These are phyloP conservation scores for Eustalomyia histrio DNA, from an alignment of 2,888 invertebrate genomes.

Conservation along the genomic window DNA sequence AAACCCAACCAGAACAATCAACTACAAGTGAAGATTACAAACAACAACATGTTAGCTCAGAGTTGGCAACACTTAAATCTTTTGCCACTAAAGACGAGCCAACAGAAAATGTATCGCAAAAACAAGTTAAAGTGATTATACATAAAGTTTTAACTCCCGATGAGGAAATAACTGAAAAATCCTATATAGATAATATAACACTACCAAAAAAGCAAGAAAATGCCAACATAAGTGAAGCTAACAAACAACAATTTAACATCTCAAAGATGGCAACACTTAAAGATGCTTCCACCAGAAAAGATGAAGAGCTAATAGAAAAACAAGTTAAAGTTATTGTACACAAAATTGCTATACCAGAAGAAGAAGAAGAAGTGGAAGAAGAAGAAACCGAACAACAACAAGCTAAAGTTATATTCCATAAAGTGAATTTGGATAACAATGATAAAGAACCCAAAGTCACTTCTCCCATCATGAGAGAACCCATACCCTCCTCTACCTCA, in stretches of 20 bases:
- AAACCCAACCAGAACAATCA: no score
- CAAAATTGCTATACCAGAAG: constrained; percentile 9
- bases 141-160: constrained; percentile 9
- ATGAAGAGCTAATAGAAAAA: constrained; percentile 1
- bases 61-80: not conserved
- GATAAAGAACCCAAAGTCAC: constrained; percentile 44
- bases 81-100: not conserved
- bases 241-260: not conserved
- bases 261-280: not conserved
- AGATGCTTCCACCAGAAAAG: not conserved
- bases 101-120: not conserved
- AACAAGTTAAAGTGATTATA: constrained; percentile 4
- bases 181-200: not conserved
- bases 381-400: constrained; percentile 42
- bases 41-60: not conserved
- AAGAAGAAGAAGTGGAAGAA: constrained; percentile 17
- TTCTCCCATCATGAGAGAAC: constrained; percentile 65
- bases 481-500: constrained; percentile 31
- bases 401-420: constrained; percentile 73
- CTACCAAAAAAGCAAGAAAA: not conserved
- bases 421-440: constrained; percentile 57
- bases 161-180: not conserved
- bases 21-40: no score
- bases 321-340: constrained; percentile 40
- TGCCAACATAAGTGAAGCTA: not conserved